Evolutionary conservation across 2,888 invertebrate genomes (phyloP).

Genomic region (Julus scanicus): DNA sequence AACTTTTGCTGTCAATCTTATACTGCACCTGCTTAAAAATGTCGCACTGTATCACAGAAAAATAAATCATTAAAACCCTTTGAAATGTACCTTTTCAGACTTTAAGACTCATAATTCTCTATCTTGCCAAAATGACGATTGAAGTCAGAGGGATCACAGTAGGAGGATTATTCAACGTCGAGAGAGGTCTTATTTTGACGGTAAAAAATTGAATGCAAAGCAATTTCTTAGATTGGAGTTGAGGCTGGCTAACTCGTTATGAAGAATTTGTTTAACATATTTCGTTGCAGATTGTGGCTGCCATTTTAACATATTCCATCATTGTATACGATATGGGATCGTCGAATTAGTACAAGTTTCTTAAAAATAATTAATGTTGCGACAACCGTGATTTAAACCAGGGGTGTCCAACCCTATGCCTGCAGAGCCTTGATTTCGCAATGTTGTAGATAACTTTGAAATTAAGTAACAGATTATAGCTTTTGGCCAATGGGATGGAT

Average conservation of each 20-base stretch:
- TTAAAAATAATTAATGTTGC: too few relatives aligned
- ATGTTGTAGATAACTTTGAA: too few relatives aligned
- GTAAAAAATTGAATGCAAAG: neutral
- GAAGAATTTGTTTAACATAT: neutral
- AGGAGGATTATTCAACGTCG: neutral
- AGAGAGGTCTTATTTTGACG: neutral
- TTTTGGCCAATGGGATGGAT: too few relatives aligned
- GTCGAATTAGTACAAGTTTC: neutral
- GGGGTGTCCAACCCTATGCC: too few relatives aligned
- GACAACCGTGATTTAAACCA: too few relatives aligned
- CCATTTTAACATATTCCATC: constrained; percentile 19
- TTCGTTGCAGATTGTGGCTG: constrained; percentile 5
- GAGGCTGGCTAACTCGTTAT: neutral
- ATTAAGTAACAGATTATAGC: too few relatives aligned
- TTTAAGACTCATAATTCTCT: neutral
- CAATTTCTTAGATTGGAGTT: neutral
- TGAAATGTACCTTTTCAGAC: neutral
- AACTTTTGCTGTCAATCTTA: neutral
- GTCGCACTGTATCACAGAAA: too few relatives aligned
- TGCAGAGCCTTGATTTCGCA: too few relatives aligned
- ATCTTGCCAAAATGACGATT: constrained; percentile 23
- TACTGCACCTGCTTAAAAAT: neutral
- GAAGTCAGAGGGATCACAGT: neutral
- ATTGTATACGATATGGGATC: constrained; percentile 2
- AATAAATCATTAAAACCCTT: too few relatives aligned